Conservation (phyloP, 2,888 invertebrate species). For the Omphaloscelis lunosa region DNA sequence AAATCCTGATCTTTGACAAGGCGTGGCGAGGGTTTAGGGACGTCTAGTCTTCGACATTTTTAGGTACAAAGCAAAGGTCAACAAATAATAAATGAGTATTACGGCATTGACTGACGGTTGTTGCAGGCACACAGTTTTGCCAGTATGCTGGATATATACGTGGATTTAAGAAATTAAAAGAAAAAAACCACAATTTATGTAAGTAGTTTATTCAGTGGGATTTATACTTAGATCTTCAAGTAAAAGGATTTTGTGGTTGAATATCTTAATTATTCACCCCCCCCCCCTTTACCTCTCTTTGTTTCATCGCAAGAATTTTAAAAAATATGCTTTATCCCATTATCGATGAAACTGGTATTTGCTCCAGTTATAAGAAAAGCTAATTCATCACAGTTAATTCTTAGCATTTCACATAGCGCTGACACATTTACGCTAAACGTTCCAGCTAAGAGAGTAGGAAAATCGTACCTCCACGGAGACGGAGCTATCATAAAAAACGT, state of each 20-base stretch:
- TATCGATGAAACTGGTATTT: neutral
- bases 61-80: neutral
- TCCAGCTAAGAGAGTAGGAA: conserved; percentile 43
- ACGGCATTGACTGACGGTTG: conserved; percentile 5
- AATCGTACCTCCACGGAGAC: conserved; percentile 47
- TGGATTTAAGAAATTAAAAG: conserved; percentile 5
- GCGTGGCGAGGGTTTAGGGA: neutral
- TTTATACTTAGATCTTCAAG: neutral
- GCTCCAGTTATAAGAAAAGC: conserved; percentile 1
- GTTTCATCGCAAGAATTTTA: neutral
- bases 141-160: conserved; percentile 10
- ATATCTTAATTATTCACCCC: neutral
- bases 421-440: conserved; percentile 55
- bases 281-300: no score
- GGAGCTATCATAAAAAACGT: conserved; percentile 48
- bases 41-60: neutral
- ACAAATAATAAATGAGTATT: conserved; percentile 4
- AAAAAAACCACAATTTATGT: conserved; percentile 22
- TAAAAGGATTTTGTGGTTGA: neutral
- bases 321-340: neutral
- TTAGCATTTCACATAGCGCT: conserved; percentile 28
- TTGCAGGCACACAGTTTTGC: conserved; percentile 13
- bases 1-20: neutral
- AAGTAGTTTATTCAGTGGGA: neutral
- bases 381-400: conserved; percentile 30